Percentiles rank a stretch among this genome's conserved stretches.
These are phyloP conservation scores for Campylomormyrus numenius DNA, from an alignment of 2,113 vertebrate species.

Conservation along the genomic window DNA sequence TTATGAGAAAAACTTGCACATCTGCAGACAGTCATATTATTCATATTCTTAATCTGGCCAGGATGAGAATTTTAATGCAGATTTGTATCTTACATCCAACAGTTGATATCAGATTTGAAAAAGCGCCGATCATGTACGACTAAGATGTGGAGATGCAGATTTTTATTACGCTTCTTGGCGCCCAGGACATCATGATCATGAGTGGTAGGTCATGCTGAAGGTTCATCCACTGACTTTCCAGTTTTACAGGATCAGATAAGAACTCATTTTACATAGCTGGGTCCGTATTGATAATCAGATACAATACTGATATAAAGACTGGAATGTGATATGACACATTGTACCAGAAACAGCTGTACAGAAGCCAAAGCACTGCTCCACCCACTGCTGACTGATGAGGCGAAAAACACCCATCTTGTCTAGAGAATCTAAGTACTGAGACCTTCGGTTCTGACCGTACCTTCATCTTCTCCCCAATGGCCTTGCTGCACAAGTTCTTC, in stretches of 20 bases:
- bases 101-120: background rate
- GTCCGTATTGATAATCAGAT: background rate
- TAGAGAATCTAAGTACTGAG: background rate
- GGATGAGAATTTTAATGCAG: background rate
- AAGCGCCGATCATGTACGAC: background rate
- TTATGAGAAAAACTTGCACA: background rate
- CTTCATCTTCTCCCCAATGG: conserved; percentile 98
- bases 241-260: background rate
- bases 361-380: background rate
- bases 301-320: background rate
- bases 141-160: background rate
- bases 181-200: background rate
- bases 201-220: background rate
- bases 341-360: background rate
- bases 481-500: conserved; percentile 96
- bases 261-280: background rate
- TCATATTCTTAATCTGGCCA: background rate
- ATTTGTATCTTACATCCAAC: background rate
- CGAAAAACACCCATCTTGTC: background rate
- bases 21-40: background rate
- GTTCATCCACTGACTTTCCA: background rate
- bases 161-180: background rate
- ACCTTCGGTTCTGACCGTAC: conserved; percentile 49
- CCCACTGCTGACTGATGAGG: background rate
- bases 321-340: background rate